phyloP scores from a whole-genome alignment of 1,140 invertebrate species.

The Leptoteleia sp. region DNA sequence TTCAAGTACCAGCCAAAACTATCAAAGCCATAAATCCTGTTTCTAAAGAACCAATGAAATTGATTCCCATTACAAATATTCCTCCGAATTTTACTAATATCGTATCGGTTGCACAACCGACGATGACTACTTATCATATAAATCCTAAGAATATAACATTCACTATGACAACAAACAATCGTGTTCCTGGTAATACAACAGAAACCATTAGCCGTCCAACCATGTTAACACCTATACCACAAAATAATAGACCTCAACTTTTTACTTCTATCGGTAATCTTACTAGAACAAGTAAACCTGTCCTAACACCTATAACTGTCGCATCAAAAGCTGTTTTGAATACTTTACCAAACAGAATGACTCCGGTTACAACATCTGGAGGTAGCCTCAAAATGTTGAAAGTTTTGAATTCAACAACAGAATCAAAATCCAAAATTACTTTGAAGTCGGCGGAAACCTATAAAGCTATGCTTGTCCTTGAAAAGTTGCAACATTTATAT shows the following conservation, averaged over 20 bases:
- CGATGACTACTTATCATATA: slow-evolving; percentile 47
- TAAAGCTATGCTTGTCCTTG: slow-evolving; percentile 70
- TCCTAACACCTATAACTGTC: slow-evolving; percentile 25
- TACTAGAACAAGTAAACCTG: slow-evolving; percentile 19
- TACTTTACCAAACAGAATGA: neutral
- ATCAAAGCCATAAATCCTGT: slow-evolving; percentile 48
- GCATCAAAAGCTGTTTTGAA: slow-evolving; percentile 25
- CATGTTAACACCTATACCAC: slow-evolving; percentile 23
- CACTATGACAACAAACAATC: slow-evolving; percentile 1
- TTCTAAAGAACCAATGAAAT: slow-evolving; percentile 69
- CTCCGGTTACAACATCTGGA: slow-evolving; percentile 8
- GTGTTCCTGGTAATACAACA: neutral
- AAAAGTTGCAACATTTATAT: slow-evolving; percentile 79
- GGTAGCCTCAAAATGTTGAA: slow-evolving; percentile 7
- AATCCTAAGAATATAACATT: slow-evolving; percentile 58
- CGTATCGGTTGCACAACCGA: slow-evolving; percentile 24
- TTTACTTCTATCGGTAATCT: slow-evolving; percentile 37
- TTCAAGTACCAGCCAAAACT: slow-evolving; percentile 30
- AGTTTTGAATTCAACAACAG: slow-evolving; percentile 10
- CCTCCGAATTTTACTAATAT: slow-evolving; percentile 39
- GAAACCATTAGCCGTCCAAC: slow-evolving; percentile 9
- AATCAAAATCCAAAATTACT: slow-evolving; percentile 14
- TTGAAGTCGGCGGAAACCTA: slow-evolving; percentile 64
- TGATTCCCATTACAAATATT: slow-evolving; percentile 66
- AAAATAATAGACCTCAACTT: slow-evolving; percentile 8